These are phyloP conservation scores for Ischnura elegans DNA, from an alignment of 2,888 invertebrate species.

Conservation along the genomic window DNA sequence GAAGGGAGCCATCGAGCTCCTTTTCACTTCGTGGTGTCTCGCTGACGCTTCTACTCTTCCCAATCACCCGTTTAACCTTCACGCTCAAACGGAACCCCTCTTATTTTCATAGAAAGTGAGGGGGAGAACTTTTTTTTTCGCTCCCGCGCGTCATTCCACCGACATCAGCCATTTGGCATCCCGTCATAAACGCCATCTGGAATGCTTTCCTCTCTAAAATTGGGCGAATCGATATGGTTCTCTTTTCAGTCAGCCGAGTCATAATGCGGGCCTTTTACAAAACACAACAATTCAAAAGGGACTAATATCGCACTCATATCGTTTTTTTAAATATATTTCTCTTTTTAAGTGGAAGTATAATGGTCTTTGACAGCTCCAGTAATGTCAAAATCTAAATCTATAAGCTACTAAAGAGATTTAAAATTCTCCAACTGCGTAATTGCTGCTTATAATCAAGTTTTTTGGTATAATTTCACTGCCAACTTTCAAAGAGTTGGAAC, in stretches of 20 bases:
- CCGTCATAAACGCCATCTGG: conserved; percentile 41
- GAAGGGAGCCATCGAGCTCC: neutral
- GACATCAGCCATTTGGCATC: conserved; percentile 46
- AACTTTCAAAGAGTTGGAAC: no score
- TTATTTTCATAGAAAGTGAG: conserved; percentile 1
- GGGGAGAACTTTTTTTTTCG: neutral
- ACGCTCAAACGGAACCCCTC: neutral
- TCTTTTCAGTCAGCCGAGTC: conserved; percentile 36
- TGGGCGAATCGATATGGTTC: conserved; percentile 61
- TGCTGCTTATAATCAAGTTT: no score
- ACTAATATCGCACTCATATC: neutral
- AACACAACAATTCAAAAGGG: neutral
- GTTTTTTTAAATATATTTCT: neutral
- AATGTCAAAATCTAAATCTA: no score
- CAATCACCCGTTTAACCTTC: neutral
- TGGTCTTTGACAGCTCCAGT: no score
- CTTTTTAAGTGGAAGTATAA: neutral
- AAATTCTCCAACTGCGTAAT: no score
- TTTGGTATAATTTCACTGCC: no score
- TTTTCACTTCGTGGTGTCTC: neutral
- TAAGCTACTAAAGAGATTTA: no score
- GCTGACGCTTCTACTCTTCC: neutral
- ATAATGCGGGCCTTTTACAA: conserved; percentile 34
- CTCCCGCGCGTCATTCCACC: neutral
- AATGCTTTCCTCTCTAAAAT: conserved; percentile 37